A percentile compares a stretch with the other conserved stretches of the same genome.
These are phyloP conservation scores for Hypothenemus hampei DNA, from an alignment of 1,140 invertebrate species.

Conservation along the genomic window DNA sequence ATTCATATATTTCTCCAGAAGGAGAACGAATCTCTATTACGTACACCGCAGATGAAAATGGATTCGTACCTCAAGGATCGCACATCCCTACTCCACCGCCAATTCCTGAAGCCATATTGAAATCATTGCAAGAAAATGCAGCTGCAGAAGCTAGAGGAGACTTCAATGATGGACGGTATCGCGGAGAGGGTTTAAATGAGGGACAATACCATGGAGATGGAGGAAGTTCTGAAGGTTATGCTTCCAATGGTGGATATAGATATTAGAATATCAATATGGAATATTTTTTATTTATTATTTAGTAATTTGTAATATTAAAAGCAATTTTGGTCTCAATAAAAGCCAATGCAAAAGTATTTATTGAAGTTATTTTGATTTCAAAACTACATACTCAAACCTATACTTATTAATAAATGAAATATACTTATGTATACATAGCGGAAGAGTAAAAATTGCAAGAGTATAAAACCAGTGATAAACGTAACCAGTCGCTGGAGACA, in stretches of 20 bases:
- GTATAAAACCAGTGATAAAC: no score
- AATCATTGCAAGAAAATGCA: slow-evolving; percentile 48
- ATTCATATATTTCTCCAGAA: slow-evolving; percentile 53
- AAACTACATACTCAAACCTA: no score
- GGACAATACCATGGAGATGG: slow-evolving; percentile 12
- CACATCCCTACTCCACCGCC: slow-evolving; percentile 51
- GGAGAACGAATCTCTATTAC: slow-evolving; percentile 51
- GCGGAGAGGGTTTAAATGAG: slow-evolving; percentile 21
- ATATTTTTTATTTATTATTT: background rate
- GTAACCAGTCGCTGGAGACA: no score
- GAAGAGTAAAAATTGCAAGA: no score
- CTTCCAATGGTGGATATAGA: slow-evolving; percentile 2
- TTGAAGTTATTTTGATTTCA: no score
- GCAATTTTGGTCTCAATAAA: no score
- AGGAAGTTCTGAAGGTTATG: slow-evolving; percentile 5
- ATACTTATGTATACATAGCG: no score
- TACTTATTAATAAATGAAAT: no score
- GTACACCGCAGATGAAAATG: slow-evolving; percentile 55
- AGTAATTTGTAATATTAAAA: no score
- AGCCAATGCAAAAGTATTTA: no score
- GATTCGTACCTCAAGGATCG: slow-evolving; percentile 49
- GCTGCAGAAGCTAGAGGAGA: slow-evolving; percentile 36
- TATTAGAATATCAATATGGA: background rate
- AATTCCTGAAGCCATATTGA: slow-evolving; percentile 48
- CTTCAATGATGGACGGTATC: slow-evolving; percentile 33